Percentiles rank a stretch among this genome's conserved stretches.
Conservation (phyloP, 2,797 vertebrate species). For the Mastacembelus armatus region DNA sequence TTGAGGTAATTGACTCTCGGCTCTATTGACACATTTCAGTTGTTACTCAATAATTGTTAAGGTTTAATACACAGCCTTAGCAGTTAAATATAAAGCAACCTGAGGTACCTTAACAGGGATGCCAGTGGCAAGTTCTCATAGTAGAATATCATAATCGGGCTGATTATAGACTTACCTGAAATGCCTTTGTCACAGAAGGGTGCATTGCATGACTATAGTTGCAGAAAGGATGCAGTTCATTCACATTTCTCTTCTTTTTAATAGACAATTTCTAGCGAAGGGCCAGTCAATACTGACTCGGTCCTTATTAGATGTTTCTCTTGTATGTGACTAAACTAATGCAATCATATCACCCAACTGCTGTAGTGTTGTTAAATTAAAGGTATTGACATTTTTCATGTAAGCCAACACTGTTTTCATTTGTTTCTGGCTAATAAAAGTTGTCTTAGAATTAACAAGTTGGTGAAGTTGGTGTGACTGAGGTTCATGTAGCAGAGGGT, state of each 20-base stretch:
- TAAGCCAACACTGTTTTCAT: slow-evolving; percentile 33
- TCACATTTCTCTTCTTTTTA: background rate
- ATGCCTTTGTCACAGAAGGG: background rate
- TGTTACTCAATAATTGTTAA: background rate
- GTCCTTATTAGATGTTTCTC: slow-evolving; percentile 2
- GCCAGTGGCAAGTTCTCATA: background rate
- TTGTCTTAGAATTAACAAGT: slow-evolving; percentile 27
- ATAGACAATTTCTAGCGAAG: slow-evolving; percentile 8
- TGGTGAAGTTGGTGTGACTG: slow-evolving; percentile 65
- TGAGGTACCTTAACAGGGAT: background rate
- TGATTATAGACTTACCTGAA: background rate
- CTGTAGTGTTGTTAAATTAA: slow-evolving; percentile 27
- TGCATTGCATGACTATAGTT: background rate
- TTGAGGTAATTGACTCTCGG: background rate
- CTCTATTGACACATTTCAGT: background rate
- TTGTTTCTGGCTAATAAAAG: slow-evolving; percentile 52
- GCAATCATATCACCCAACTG: slow-evolving; percentile 5
- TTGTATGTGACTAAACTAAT: slow-evolving; percentile 14
- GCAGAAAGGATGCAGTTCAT: background rate
- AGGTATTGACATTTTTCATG: slow-evolving; percentile 12
- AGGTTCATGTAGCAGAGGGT: slow-evolving; percentile 73
- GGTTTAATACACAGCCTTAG: background rate
- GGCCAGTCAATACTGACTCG: background rate
- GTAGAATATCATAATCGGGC: background rate
- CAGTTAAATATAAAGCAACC: background rate